Base-by-base conservation (phyloP, 1,140 invertebrate genomes). In the Limonius californicus region DNA sequence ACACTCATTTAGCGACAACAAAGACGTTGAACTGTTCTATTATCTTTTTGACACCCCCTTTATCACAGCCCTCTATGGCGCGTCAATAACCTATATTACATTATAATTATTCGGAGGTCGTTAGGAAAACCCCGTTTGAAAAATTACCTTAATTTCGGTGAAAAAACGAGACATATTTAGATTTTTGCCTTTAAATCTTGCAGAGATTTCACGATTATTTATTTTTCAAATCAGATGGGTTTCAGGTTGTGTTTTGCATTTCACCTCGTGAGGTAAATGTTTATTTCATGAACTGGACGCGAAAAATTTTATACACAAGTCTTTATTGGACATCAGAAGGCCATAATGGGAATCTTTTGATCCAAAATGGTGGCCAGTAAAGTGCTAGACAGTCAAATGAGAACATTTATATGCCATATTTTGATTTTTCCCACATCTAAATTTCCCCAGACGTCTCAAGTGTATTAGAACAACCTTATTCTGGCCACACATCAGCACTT, bases 21-120 rank as follows among this genome's bases (percentile, higher is more conserved):
- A 74, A 74, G 73, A 70, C 73, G 67, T 71, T 73, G 70, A 70
- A 73, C 70, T 73, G 68, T 74, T 69, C 72, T 69, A 73, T 74
- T 74, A 74, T 74, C 72, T 73, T 72, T 72, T 71, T 70, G 72
- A 71, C 73, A 71, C 60, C 57, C 59, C 64, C 60, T 73, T 74
- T 74, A 74, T 74, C 73, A 55, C 19, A 6, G 30, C 53, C 53
- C 53, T 55, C 53, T 55, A 55, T 55, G 3, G 19, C n/a, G 27
- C 18, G 53, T 23, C 27, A 55, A 55, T 55, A 55, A 30, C 20
- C 7, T 55, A 32, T 19, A 55, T 32, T 8, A 27, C 18, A 30
- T 27, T 55, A 18, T 32, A 32, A 32, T 23, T 23, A 21, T 27
- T 2, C 35, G 2, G 7, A 11, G 7, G 8, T 39, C 2, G 7